These are phyloP conservation scores for Pseudomyrmex gracilis DNA, from an alignment of 1,140 invertebrate species.

Conservation along the genomic window DNA sequence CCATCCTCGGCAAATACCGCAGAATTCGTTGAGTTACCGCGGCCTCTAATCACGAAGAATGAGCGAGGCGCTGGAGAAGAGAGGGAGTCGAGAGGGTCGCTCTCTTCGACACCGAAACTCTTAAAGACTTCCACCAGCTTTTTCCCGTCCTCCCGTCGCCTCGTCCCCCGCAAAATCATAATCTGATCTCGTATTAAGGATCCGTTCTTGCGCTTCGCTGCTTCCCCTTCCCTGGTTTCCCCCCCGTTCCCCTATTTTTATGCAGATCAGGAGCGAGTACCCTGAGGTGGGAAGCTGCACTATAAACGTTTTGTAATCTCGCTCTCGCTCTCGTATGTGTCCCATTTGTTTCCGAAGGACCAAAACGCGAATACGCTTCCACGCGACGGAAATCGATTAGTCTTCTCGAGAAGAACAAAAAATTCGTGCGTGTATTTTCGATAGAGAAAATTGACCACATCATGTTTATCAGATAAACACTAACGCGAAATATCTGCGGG, in stretches of 20 bases:
- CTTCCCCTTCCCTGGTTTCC: constrained; percentile 55
- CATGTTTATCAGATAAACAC: constrained; percentile 57
- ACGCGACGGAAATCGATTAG: constrained; percentile 75
- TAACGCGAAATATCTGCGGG: constrained; percentile 9
- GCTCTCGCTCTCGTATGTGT: constrained; percentile 75
- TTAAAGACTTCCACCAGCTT: constrained; percentile 69
- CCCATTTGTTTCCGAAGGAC: constrained; percentile 77
- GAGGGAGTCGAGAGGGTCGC: neutral
- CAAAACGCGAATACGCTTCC: constrained; percentile 77
- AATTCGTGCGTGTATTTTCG: constrained; percentile 21
- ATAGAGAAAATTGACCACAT: constrained; percentile 70
- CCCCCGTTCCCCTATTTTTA: constrained; percentile 81
- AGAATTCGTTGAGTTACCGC: constrained; percentile 17
- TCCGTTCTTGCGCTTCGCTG: constrained; percentile 69
- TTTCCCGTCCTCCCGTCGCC: constrained; percentile 50
- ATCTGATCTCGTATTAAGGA: constrained; percentile 85
- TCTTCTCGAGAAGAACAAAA: constrained; percentile 64
- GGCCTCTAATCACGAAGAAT: constrained; percentile 38
- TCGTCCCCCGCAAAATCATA: constrained; percentile 82
- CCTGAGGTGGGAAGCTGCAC: constrained; percentile 83
- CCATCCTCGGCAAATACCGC: neutral
- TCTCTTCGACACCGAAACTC: constrained; percentile 60
- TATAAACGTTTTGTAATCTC: constrained; percentile 84
- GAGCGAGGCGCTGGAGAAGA: neutral
- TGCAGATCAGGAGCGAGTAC: constrained; percentile 84